Conservation (phyloP, 2,888 invertebrate species). For the Pseudoips prasinana region DNA sequence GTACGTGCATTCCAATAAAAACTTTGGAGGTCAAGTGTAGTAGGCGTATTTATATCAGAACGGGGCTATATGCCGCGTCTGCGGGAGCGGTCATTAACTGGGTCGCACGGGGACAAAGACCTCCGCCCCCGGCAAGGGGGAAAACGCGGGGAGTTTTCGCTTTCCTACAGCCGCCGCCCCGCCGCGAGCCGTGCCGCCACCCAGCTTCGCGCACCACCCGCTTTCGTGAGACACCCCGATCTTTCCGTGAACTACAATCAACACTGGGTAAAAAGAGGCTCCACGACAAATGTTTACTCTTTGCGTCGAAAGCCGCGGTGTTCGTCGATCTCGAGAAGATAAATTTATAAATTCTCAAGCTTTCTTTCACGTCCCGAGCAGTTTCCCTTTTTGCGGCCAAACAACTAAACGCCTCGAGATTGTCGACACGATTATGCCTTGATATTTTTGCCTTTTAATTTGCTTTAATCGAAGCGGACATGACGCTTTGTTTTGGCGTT, state of each 20-base stretch:
- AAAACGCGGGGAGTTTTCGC: slow-evolving; percentile 65
- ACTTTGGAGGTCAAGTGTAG: slow-evolving; percentile 82
- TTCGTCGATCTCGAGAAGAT: slow-evolving; percentile 67
- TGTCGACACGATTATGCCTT: slow-evolving; percentile 43
- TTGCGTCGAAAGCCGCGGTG: slow-evolving; percentile 16
- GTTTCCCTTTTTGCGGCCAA: slow-evolving; percentile 62
- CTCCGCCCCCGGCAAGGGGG: slow-evolving; percentile 56
- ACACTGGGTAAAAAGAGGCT: slow-evolving; percentile 28
- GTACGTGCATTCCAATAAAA: slow-evolving; percentile 80
- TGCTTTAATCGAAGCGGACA: slow-evolving; percentile 23
- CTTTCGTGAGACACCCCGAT: slow-evolving; percentile 52
- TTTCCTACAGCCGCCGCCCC: slow-evolving; percentile 53
- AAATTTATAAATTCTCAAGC: slow-evolving; percentile 67
- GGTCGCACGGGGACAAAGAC: slow-evolving; percentile 79
- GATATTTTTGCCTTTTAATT: slow-evolving; percentile 36
- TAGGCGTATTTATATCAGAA: slow-evolving; percentile 80
- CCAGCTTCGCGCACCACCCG: too few species aligned
- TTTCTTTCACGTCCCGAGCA: slow-evolving; percentile 56
- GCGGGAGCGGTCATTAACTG: slow-evolving; percentile 80
- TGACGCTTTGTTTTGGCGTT: slow-evolving; percentile 50
- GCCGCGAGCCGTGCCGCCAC: slow-evolving; percentile 41
- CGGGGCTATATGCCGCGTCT: slow-evolving; percentile 75
- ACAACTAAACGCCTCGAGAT: slow-evolving; percentile 39
- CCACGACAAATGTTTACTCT: slow-evolving; percentile 62
- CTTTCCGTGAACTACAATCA: slow-evolving; percentile 57